Evolutionary conservation across 30 jellyfish, hydroid and myxozoan species (phyloP), one percentile per base, ranked within the genome.

Genomic region (Turritopsis rubra): DNA sequence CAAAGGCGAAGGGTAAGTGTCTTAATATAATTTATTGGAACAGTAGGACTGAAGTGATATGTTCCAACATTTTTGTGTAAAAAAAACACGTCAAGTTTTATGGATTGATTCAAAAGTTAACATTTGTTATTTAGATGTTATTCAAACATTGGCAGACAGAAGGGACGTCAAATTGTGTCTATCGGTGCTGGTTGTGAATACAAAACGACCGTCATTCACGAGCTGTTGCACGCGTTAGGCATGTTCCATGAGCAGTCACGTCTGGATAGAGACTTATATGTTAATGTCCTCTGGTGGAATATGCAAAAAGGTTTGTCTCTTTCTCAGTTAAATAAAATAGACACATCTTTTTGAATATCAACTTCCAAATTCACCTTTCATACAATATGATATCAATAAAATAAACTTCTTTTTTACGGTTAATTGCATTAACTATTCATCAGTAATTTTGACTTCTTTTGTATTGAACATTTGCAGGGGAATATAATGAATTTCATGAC

Each of bases 1-100:
- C 16, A 53, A 54, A 80, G 87, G 83, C 83, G 87, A 53, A 7
- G 87, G 87, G 87, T 80, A 80, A 54, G 87, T 19, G 18, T 7
- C 60, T 13, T n/a, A 20, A 74, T 0, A 0, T 0, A 21, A n/a
- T n/a, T n/a, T n/a, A n/a, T 54, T n/a, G n/a, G n/a, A n/a, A n/a
- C n/a, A n/a, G n/a, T n/a, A n/a, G n/a, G n/a, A n/a, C n/a, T n/a
- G n/a, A n/a, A n/a, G n/a, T n/a, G n/a, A n/a, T n/a, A n/a, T n/a
- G n/a, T n/a, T n/a, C n/a, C n/a, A n/a, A n/a, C n/a, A n/a, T n/a
- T n/a, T n/a, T n/a, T n/a, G n/a, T n/a, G n/a, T n/a, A n/a, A n/a
- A n/a, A n/a, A n/a, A n/a, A n/a, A n/a, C n/a, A n/a, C n/a, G n/a
- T n/a, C n/a, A n/a, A n/a, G n/a, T n/a, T n/a, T n/a, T n/a, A n/a